These are phyloP conservation scores for Istiophorus platypterus DNA, from an alignment of 2,113 vertebrate species.

Conservation along the genomic window DNA sequence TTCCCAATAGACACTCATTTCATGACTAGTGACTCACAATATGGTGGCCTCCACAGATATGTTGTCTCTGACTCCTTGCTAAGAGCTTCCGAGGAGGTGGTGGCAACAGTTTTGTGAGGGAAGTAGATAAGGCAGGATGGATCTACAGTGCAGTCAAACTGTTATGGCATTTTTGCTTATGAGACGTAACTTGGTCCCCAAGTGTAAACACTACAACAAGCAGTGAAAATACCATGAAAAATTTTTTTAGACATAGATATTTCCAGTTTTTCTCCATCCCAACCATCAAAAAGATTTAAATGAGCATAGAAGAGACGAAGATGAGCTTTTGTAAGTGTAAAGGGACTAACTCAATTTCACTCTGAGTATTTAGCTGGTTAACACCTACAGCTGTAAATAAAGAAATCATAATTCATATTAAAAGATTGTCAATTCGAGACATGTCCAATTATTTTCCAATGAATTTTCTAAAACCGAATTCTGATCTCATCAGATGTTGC, in stretches of 20 bases:
- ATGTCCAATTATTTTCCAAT: neutral
- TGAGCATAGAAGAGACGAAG: slow-evolving; percentile 10
- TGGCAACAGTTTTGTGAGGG: slow-evolving; percentile 74
- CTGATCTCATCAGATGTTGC: neutral
- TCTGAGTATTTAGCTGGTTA: neutral
- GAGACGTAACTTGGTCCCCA: slow-evolving; percentile 57
- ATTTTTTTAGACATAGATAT: slow-evolving; percentile 42
- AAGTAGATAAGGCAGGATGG: slow-evolving; percentile 76
- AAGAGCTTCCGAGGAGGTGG: slow-evolving; percentile 75
- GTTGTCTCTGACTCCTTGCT: slow-evolving; percentile 75
- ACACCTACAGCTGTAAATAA: neutral
- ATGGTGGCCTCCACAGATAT: slow-evolving; percentile 80
- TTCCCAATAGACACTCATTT: slow-evolving; percentile 81
- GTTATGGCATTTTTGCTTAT: slow-evolving; percentile 76
- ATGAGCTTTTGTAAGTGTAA: slow-evolving; percentile 21
- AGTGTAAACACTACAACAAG: slow-evolving; percentile 71
- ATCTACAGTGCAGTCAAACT: slow-evolving; percentile 73
- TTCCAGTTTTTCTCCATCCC: slow-evolving; percentile 32
- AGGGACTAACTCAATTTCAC: slow-evolving; percentile 1
- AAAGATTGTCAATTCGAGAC: neutral
- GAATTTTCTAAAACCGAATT: neutral
- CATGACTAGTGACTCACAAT: slow-evolving; percentile 84
- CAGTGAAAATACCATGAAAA: slow-evolving; percentile 36
- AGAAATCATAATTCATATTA: neutral
- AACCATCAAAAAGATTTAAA: slow-evolving; percentile 38